phyloP scores from a whole-genome alignment of 1,140 invertebrate genomes.

The Luehdorfia chinensis region DNA sequence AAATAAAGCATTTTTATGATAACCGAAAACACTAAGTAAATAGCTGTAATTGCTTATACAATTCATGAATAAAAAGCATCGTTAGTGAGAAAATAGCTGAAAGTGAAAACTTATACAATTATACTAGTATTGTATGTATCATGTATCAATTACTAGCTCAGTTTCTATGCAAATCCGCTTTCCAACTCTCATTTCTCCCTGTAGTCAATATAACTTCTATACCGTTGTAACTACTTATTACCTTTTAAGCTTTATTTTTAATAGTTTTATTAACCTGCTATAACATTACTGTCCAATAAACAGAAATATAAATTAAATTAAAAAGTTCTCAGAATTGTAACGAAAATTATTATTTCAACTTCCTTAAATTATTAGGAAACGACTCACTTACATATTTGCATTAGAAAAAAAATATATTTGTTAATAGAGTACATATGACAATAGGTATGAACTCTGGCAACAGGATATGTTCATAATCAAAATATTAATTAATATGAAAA shows the following conservation, averaged over 20 bases:
- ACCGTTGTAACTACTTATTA: conserved; percentile 2
- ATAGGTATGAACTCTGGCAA: too few relatives aligned
- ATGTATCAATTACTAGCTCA: conserved; percentile 52
- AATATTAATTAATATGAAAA: too few relatives aligned
- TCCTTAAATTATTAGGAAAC: too few relatives aligned
- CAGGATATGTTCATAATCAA: too few relatives aligned
- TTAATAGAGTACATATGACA: too few relatives aligned
- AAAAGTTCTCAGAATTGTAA: too few relatives aligned
- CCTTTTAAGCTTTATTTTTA: not conserved
- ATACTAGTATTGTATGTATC: conserved; percentile 37
- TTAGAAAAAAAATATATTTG: too few relatives aligned
- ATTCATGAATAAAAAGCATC: conserved; percentile 1
- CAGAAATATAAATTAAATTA: not conserved
- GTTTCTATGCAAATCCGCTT: conserved; percentile 67
- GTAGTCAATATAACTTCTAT: conserved; percentile 31
- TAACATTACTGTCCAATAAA: not conserved
- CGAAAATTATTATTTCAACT: too few relatives aligned
- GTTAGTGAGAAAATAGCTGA: conserved; percentile 21
- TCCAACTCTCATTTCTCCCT: conserved; percentile 59
- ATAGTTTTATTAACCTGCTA: not conserved
- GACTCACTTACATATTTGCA: too few relatives aligned
- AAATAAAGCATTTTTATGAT: not conserved
- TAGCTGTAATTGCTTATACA: not conserved
- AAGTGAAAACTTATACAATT: conserved; percentile 47
- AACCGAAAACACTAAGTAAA: not conserved